Evolutionary conservation across 2,797 vertebrate species (phyloP), one percentile per base, ranked within the genome.

Genomic region (Ptychadena robeensis): DNA sequence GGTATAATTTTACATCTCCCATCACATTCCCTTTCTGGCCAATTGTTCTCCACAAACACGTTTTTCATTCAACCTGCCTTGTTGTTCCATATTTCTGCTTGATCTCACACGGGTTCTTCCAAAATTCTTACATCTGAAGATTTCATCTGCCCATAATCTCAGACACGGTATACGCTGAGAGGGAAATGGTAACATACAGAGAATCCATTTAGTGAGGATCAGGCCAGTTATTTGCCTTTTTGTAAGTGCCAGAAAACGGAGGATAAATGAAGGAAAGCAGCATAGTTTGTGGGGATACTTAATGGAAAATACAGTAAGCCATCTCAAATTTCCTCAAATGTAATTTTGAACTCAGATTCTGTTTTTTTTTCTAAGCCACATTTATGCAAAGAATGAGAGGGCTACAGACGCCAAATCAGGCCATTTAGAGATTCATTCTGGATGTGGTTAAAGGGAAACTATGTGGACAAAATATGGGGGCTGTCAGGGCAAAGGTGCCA

Each of bases 1-100:
- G 83, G 72, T 85, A 76, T 85, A 80, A 80, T 70, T 70, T 80
- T 75, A 80, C 82, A 73, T 61, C 66, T 67, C 31, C 37, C 72
- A 61, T 76, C 73, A 76, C 78, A 72, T 76, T 85, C 71, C 59
- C 65, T 83, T 85, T 84, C 82, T 64, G 64, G 9, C 35, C 70
- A 40, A 74, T 61, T 68, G 38, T 73, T 73, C 69, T 40, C 28
- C 22, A 35, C 30, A 37, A 61, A 48, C 40, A 78, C 53, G 68
- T 40, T 59, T 66, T 68, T 31, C 66, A 27, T 72, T 74, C 37
- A 31, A 44, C 48, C 40, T 73, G 40, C 66, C 57, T 73, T 44
- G 35, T 53, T 27, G 57, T 72, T n/a, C 69, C 30, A 66, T 72
- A 35, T 73, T 18, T 11, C 18, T 66, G 79, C 28, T 18, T 65